phyloP scores from a whole-genome alignment of 2,113 vertebrate genomes.

The Synchiropus splendidus region DNA sequence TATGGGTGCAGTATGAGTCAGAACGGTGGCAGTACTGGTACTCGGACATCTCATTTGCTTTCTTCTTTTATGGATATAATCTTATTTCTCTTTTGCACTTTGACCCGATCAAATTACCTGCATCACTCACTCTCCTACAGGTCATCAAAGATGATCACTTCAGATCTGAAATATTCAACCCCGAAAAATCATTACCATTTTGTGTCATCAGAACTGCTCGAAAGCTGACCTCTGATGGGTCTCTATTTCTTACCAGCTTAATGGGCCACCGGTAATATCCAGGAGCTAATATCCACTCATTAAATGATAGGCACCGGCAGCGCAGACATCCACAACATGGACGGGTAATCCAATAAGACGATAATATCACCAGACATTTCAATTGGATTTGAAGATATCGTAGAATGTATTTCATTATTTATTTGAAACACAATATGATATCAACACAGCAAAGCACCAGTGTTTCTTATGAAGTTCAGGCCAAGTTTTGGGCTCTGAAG shows the following conservation, averaged over 20 bases:
- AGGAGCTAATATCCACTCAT: conserved; percentile 35
- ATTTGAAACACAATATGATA: conserved; percentile 13
- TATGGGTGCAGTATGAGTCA: too few species aligned
- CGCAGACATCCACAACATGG: conserved; percentile 24
- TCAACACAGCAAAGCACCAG: not conserved
- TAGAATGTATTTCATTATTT: conserved; percentile 14
- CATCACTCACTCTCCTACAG: conserved; percentile 31
- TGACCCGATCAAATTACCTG: conserved; percentile 39
- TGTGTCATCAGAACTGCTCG: conserved; percentile 33
- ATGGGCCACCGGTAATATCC: conserved; percentile 51
- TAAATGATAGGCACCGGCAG: conserved; percentile 28
- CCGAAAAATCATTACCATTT: conserved; percentile 39
- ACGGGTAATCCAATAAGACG: conserved; percentile 38
- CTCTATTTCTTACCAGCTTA: conserved; percentile 32
- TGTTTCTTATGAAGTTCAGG: too few species aligned
- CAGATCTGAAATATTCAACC: conserved; percentile 47
- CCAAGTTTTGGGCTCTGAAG: conserved; percentile 7
- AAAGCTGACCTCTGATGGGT: conserved; percentile 32
- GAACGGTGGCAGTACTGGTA: too few species aligned
- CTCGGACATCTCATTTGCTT: too few species aligned
- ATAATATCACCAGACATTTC: conserved; percentile 37
- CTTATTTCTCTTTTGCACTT: conserved; percentile 18
- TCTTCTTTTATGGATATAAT: conserved; percentile 12
- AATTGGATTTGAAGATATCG: conserved; percentile 39
- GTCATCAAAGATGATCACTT: conserved; percentile 39